Base-by-base conservation (phyloP, 2,888 invertebrate genomes). In the Brenthis ino region DNA sequence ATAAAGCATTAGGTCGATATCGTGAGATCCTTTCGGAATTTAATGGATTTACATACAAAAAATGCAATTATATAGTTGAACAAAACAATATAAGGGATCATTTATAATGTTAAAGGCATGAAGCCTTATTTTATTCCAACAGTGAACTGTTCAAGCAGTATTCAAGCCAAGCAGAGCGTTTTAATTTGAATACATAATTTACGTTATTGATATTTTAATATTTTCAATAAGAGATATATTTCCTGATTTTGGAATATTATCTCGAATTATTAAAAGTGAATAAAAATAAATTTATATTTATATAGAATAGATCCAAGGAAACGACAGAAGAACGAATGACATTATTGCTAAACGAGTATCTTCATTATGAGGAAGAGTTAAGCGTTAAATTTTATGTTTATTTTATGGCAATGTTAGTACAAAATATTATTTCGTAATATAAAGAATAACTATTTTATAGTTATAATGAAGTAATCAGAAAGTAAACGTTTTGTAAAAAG, bases 21-120 rank as follows among this genome's bases (percentile, higher is more conserved):
- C 87, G 87, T 89, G 88, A 89, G 83, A 80, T 86, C 81, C 84
- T 76, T 72, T 64, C 73, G 66, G 61, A 68, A 20, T 54, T 54
- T 37, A 67, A 50, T 56, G 48, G 60, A 12, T 11, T 43, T 28
- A 6, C 48, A 48, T 8, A 6, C n/a, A 60, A 60, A 60, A 58
- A 60, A 60, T 20, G 13, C n/a, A 33, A 4, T 51, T 51, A 6
- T 16, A 16, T 61, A 61, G 24, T 13, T 63, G 11, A 11, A 43
- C 8, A 43, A 43, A 43, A 11, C 8, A 8, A 43, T 43, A 43
- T 43, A 11, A 11, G 11, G 11, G 37, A 43, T 8, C 11, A 43
- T 8, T 43, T 11, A 8, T 43, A 43, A 8, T 11, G 28, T 28
- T 28, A 28, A 28, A 43, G 37, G 11, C 37, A 6, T 43, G 11